Evolutionary conservation across 2,888 invertebrate species (phyloP).

Genomic region (Rotaria socialis): DNA sequence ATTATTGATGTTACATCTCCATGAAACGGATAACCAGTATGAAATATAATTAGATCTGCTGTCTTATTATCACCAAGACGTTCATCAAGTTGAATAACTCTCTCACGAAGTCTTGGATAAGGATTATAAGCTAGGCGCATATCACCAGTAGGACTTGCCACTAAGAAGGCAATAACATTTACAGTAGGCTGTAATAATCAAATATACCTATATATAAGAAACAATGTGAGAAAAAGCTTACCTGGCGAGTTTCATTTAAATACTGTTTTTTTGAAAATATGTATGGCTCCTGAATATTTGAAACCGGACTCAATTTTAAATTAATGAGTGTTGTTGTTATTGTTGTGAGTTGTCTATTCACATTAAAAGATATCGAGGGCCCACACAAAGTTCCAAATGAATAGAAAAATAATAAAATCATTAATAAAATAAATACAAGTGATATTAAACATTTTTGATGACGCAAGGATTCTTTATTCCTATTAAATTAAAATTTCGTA

Average conservation of each 20-base stretch:
- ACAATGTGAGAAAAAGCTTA: not conserved
- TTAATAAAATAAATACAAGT: not conserved
- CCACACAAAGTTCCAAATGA: not conserved
- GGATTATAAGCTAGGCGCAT: not conserved
- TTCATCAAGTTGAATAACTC: not conserved
- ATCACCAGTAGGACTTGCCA: not conserved
- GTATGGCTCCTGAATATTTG: not conserved
- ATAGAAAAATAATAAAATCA: not conserved
- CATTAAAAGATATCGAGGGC: not conserved
- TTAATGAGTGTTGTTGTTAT: not conserved
- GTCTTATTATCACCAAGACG: not conserved
- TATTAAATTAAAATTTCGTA: not conserved
- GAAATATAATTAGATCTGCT: not conserved
- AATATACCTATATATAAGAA: not conserved
- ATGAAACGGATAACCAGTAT: slow-evolving; percentile 1
- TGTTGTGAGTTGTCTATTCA: not conserved
- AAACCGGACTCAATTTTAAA: not conserved
- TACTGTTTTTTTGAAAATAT: not conserved
- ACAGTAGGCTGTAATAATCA: not conserved
- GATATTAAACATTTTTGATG: not conserved
- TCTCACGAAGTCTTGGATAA: not conserved
- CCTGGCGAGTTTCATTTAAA: not conserved
- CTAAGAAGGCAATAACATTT: not conserved
- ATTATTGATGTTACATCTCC: not conserved
- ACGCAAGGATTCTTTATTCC: not conserved